These are phyloP conservation scores for Monoplex corrugatus DNA, from an alignment of 2,888 invertebrate species.

Conservation along the genomic window DNA sequence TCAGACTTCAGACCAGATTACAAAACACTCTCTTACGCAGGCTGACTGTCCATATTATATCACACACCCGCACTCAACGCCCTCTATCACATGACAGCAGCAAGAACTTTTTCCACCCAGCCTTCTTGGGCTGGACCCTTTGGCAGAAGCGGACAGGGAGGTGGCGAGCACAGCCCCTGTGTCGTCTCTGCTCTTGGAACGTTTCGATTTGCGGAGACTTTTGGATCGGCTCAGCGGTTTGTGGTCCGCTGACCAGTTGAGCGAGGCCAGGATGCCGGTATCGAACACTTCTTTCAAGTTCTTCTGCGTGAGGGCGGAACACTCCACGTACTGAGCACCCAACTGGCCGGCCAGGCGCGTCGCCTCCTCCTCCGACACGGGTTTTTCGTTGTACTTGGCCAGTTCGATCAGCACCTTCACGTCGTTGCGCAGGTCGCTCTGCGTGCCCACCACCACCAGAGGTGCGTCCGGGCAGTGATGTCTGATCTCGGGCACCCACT, in stretches of 20 bases:
- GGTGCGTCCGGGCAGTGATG: slow-evolving; percentile 82
- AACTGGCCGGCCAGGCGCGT: slow-evolving; percentile 89
- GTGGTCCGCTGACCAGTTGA: slow-evolving; percentile 70
- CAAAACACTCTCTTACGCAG: too few relatives aligned
- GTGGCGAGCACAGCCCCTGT: neutral
- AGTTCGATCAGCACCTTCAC: slow-evolving; percentile 83
- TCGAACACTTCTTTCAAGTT: slow-evolving; percentile 97
- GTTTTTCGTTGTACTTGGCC: slow-evolving; percentile 84
- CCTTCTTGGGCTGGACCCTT: slow-evolving; percentile 68
- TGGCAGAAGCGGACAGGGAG: neutral
- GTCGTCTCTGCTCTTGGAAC: slow-evolving; percentile 62
- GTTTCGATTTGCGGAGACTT: slow-evolving; percentile 69
- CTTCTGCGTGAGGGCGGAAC: slow-evolving; percentile 93
- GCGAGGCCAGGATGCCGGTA: slow-evolving; percentile 88
- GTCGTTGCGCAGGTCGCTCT: slow-evolving; percentile 84
- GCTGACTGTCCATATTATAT: too few relatives aligned
- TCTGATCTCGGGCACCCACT: slow-evolving; percentile 92
- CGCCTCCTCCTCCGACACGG: slow-evolving; percentile 89
- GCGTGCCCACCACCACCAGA: slow-evolving; percentile 87
- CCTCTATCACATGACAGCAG: slow-evolving; percentile 70
- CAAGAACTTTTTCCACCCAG: slow-evolving; percentile 80
- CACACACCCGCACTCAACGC: neutral
- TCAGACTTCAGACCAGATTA: too few relatives aligned
- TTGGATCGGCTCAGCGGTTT: slow-evolving; percentile 63
- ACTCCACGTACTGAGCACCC: slow-evolving; percentile 92